These are phyloP conservation scores for Drosophila heteroneura DNA, from an alignment of 2,888 invertebrate species.

Conservation along the genomic window DNA sequence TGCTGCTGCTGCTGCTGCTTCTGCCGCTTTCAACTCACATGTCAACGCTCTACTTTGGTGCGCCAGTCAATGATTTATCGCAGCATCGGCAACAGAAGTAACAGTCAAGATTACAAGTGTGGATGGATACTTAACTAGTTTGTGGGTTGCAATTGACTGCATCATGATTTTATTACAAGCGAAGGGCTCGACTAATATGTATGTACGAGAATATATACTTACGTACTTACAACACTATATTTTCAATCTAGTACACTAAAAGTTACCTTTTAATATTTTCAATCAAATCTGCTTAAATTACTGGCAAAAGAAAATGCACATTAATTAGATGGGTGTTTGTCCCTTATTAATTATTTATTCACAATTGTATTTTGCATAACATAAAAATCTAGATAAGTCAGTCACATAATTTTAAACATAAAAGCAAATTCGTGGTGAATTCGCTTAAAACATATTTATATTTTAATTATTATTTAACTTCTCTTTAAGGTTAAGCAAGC, in stretches of 20 bases:
- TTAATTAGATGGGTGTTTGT: not conserved
- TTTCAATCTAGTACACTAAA: not conserved
- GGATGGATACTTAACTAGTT: slow-evolving; percentile 36
- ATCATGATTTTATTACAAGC: slow-evolving; percentile 31
- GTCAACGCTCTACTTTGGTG: slow-evolving; percentile 69
- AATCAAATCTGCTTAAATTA: not conserved
- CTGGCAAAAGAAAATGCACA: not conserved
- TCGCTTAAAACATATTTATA: not conserved
- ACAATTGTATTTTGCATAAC: not conserved
- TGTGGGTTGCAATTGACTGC: slow-evolving; percentile 30
- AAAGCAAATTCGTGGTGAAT: not conserved
- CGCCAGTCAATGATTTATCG: slow-evolving; percentile 65
- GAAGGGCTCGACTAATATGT: slow-evolving; percentile 23
- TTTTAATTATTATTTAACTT: not conserved
- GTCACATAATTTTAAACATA: not conserved
- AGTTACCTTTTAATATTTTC: not conserved
- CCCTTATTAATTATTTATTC: not conserved
- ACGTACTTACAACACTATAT: not conserved
- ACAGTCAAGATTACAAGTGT: slow-evolving; percentile 52
- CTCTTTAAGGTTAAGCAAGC: not conserved
- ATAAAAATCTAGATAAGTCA: not conserved
- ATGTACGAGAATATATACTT: not conserved
- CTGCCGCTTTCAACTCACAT: slow-evolving; percentile 56
- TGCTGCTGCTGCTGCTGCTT: slow-evolving; percentile 7
- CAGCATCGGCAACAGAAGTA: slow-evolving; percentile 19